Percentiles rank a stretch among this genome's conserved stretches.
Conservation (phyloP, 2,888 invertebrate species). For the Flexamia atlantica region DNA sequence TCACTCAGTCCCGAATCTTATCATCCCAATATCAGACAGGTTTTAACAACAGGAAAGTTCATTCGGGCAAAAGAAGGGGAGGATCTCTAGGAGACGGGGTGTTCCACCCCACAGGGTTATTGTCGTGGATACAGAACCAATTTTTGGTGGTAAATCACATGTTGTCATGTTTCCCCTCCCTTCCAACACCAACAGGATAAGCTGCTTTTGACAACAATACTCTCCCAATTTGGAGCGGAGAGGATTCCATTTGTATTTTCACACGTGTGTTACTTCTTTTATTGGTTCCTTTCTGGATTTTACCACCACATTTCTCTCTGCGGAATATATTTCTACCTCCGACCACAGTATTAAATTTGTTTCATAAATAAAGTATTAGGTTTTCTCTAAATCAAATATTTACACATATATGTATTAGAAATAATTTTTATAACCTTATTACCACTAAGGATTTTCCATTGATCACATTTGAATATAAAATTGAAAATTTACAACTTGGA, state of each 20-base stretch:
- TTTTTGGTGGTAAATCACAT: slow-evolving; percentile 49
- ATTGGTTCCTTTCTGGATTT: background rate
- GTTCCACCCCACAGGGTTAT: slow-evolving; percentile 13
- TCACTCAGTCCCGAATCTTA: background rate
- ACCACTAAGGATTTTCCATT: too few relatives aligned
- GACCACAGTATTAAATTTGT: background rate
- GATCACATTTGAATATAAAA: too few relatives aligned
- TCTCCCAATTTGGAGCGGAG: slow-evolving; percentile 26
- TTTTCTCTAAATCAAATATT: too few relatives aligned
- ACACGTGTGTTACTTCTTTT: slow-evolving; percentile 45
- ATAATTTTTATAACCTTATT: too few relatives aligned
- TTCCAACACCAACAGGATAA: background rate
- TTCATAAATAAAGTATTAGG: too few relatives aligned
- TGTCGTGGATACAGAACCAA: slow-evolving; percentile 40
- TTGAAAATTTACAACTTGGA: too few relatives aligned
- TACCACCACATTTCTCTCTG: background rate
- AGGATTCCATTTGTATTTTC: slow-evolving; percentile 50
- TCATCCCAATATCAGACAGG: background rate
- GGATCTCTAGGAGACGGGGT: slow-evolving; percentile 40
- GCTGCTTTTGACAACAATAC: slow-evolving; percentile 51
- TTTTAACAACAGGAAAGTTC: slow-evolving; percentile 35
- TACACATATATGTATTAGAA: too few relatives aligned
- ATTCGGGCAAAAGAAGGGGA: slow-evolving; percentile 42
- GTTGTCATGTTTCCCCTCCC: background rate
- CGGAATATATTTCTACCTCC: background rate